Conservation (phyloP, 2,797 vertebrate species). For the Scarus forsteni region DNA sequence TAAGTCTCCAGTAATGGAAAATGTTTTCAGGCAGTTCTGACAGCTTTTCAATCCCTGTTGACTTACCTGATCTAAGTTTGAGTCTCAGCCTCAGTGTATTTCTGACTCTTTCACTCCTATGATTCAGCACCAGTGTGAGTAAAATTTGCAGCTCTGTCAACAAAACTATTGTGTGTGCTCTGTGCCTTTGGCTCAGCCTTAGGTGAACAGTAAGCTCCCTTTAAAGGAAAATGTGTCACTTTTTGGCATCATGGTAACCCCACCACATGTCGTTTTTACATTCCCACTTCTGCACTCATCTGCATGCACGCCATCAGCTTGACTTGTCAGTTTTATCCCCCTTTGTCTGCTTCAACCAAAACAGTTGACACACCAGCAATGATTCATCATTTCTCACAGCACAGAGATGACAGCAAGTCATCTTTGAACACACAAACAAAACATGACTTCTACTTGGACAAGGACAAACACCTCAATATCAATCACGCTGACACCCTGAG, state of each 20-base stretch:
- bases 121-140: slow-evolving; percentile 10
- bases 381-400: slow-evolving; percentile 9
- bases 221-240: slow-evolving; percentile 8
- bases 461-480: not conserved
- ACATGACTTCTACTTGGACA: not conserved
- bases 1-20: too few relatives aligned
- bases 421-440: slow-evolving; percentile 11
- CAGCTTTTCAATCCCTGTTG: not conserved
- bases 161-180: slow-evolving; percentile 16
- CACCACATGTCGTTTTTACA: slow-evolving; percentile 5
- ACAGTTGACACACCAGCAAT: slow-evolving; percentile 30
- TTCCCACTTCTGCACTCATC: not conserved
- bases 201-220: slow-evolving; percentile 10
- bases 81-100: not conserved
- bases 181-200: slow-evolving; percentile 36
- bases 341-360: slow-evolving; percentile 10
- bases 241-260: slow-evolving; percentile 4
- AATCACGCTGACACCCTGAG: slow-evolving; percentile 17
- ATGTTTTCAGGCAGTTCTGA: not conserved
- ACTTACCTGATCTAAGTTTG: slow-evolving; percentile 1
- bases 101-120: not conserved
- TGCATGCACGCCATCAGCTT: not conserved
- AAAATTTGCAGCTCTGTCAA: slow-evolving; percentile 20
- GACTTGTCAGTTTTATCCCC: slow-evolving; percentile 17
- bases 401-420: slow-evolving; percentile 11